Percentiles rank a stretch among this genome's conserved stretches.
Conservation (phyloP, 92 coral and sea anemone species). For the Hydrozoanthus gracilis region DNA sequence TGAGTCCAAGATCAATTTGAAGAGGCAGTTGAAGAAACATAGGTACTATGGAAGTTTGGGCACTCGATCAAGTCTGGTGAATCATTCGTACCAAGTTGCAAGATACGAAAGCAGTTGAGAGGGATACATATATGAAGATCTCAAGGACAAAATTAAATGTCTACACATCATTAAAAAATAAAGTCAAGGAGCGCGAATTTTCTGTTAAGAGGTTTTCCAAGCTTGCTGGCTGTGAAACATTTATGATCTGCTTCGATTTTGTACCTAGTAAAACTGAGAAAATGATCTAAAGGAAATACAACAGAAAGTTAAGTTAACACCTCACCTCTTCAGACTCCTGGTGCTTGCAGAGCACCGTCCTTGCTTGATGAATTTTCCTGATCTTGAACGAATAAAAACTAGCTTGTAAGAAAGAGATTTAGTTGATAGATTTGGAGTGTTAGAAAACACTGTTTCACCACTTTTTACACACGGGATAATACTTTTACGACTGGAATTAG, state of each 20-base stretch:
- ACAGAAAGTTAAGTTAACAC: conserved; percentile 28
- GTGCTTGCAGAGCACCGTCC: conserved; percentile 56
- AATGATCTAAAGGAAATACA: conserved; percentile 54
- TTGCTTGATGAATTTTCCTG: conserved; percentile 67
- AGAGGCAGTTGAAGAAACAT: conserved; percentile 49
- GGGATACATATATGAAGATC: conserved; percentile 37
- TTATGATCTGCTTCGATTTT: conserved; percentile 68
- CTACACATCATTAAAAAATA: conserved; percentile 55
- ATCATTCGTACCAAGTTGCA: conserved; percentile 45
- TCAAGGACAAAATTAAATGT: conserved; percentile 53
- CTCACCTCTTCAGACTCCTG: conserved; percentile 58
- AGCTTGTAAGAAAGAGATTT: conserved; percentile 69
- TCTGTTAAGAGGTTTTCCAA: conserved; percentile 60
- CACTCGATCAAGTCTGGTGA: conserved; percentile 38
- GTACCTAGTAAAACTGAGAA: conserved; percentile 66
- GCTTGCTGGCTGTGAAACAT: conserved; percentile 66
- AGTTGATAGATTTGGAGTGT: conserved; percentile 63
- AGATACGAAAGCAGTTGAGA: conserved; percentile 54
- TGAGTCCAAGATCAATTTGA: conserved; percentile 55
- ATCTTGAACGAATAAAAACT: conserved; percentile 53
- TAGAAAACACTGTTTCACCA: conserved; percentile 57
- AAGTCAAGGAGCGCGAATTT: conserved; percentile 61
- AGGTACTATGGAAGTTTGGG: conserved; percentile 52
- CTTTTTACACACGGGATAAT: conserved; percentile 65
- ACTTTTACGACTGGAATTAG: conserved; percentile 55